Percentiles rank a stretch among this genome's conserved stretches.
These are phyloP conservation scores for Psittacula cyanocephala DNA, from an alignment of 2,113 vertebrate genomes.

Conservation along the genomic window DNA sequence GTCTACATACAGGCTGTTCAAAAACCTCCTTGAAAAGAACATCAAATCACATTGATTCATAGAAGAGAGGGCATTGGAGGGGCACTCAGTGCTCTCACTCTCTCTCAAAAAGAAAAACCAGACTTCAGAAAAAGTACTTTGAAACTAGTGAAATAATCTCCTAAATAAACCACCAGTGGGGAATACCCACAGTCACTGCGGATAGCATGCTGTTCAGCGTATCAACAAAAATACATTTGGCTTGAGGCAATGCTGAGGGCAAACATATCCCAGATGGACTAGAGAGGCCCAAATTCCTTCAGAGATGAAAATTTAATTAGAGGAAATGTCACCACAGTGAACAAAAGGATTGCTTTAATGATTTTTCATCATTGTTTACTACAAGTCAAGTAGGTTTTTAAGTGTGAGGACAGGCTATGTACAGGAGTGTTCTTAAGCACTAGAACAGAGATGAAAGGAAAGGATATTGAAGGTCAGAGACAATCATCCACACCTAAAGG, in stretches of 20 bases:
- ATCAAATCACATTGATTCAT: not conserved
- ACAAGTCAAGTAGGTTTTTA: constrained; percentile 2
- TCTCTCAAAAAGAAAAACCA: not conserved
- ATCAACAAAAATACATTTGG: constrained; percentile 75
- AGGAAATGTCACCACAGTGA: constrained; percentile 70
- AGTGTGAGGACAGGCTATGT: constrained; percentile 50
- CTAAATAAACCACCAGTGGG: constrained; percentile 66
- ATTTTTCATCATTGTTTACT: constrained; percentile 47
- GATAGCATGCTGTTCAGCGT: constrained; percentile 10
- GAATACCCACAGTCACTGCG: constrained; percentile 46
- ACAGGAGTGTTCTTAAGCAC: constrained; percentile 21
- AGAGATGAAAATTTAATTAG: constrained; percentile 75
- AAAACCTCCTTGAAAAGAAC: not conserved
- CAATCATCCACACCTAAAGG: not conserved
- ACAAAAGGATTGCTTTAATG: constrained; percentile 59
- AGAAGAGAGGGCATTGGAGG: not conserved
- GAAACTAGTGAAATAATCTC: constrained; percentile 42
- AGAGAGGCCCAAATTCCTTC: constrained; percentile 63
- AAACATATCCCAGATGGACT: constrained; percentile 68
- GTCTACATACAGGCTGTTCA: not conserved
- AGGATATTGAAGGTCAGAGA: constrained; percentile 30
- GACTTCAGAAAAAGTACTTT: constrained; percentile 44
- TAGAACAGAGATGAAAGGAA: constrained; percentile 14
- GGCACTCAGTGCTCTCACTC: not conserved
- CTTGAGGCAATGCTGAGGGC: constrained; percentile 70